A percentile compares a stretch with the other conserved stretches of the same genome.
phyloP scores from a whole-genome alignment of 1,140 invertebrate genomes.

The Calycopis cecrops region DNA sequence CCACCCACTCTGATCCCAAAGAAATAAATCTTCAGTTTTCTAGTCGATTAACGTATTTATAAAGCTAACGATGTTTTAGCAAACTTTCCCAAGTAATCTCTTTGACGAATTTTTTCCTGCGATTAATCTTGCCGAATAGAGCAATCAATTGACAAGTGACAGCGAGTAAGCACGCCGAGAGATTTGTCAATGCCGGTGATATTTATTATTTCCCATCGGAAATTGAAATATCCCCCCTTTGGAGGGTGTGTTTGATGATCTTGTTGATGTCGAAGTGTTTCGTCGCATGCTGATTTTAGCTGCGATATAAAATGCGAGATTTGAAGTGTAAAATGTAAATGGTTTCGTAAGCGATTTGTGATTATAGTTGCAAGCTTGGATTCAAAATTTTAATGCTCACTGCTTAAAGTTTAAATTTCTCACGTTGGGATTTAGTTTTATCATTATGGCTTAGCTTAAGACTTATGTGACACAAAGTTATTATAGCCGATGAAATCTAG shows the following conservation, averaged over 20 bases:
- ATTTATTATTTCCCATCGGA: slow-evolving; percentile 51
- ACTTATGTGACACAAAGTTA: neutral
- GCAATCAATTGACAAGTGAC: slow-evolving; percentile 43
- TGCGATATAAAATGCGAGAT: neutral
- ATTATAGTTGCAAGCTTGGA: neutral
- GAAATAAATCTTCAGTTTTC: too few species aligned
- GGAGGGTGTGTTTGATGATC: neutral
- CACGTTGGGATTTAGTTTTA: too few species aligned
- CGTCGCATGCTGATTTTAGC: neutral
- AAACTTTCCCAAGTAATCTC: too few species aligned
- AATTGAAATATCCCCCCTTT: slow-evolving; percentile 48
- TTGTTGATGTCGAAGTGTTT: slow-evolving; percentile 3
- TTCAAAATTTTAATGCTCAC: neutral
- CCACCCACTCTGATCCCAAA: too few species aligned
- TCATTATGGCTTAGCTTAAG: too few species aligned
- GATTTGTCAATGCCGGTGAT: slow-evolving; percentile 45
- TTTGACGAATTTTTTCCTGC: slow-evolving; percentile 29
- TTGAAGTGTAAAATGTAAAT: neutral
- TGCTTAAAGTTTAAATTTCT: neutral
- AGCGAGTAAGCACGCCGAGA: slow-evolving; percentile 31
- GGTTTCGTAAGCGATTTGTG: neutral
- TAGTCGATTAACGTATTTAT: too few species aligned
- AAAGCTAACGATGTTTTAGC: too few species aligned
- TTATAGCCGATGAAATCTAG: too few species aligned
- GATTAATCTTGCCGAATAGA: slow-evolving; percentile 32